A percentile compares a stretch with the other conserved stretches of the same genome.
These are phyloP conservation scores for Liolophura sinensis DNA, from an alignment of 1,140 invertebrate genomes.

Conservation along the genomic window DNA sequence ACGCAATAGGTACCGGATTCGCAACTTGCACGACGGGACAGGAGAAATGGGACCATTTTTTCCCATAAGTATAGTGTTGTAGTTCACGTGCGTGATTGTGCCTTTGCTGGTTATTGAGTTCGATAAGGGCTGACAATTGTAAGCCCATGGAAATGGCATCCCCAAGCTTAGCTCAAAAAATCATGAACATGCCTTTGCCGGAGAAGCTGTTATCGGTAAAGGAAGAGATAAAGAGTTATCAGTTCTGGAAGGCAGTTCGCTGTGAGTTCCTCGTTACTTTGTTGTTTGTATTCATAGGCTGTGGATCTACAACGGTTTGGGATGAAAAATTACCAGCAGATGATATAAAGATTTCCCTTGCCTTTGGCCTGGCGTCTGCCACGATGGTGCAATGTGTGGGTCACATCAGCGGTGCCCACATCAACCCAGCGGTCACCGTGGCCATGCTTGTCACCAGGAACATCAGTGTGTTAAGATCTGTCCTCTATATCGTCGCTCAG, in stretches of 20 bases:
- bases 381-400: slow-evolving; percentile 57
- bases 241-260: slow-evolving; percentile 38
- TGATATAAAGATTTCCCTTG: slow-evolving; percentile 20
- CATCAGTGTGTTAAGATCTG: slow-evolving; percentile 72
- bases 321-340: slow-evolving; percentile 7
- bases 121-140: no score
- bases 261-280: slow-evolving; percentile 39
- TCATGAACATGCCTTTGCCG: no score
- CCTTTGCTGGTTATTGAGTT: no score
- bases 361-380: slow-evolving; percentile 82
- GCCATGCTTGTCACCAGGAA: slow-evolving; percentile 68
- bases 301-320: slow-evolving; percentile 23
- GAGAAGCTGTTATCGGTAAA: slow-evolving; percentile 13
- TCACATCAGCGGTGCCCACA: slow-evolving; percentile 39
- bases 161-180: no score
- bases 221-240: slow-evolving; percentile 16
- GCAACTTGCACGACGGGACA: no score
- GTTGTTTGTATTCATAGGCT: slow-evolving; percentile 39
- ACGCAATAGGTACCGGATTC: no score
- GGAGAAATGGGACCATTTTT: no score
- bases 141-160: no score
- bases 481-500: slow-evolving; percentile 60
- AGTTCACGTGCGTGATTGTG: no score
- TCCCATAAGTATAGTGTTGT: no score
- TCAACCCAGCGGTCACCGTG: slow-evolving; percentile 47